Evolutionary conservation across 1,140 invertebrate species (phyloP).

Genomic region (Drosophila sucinea): DNA sequence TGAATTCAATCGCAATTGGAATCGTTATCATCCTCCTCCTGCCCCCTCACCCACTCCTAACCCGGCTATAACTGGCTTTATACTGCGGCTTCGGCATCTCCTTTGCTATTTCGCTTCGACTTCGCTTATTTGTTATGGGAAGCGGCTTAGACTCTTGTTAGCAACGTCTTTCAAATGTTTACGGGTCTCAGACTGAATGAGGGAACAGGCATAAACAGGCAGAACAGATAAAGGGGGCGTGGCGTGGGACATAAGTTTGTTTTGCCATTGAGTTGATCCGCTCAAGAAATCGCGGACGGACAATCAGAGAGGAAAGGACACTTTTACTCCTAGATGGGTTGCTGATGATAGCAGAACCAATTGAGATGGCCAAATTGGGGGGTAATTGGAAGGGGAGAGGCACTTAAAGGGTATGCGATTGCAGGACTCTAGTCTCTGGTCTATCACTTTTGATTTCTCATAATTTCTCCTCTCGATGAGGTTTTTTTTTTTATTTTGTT

Average conservation of each 20-base stretch:
- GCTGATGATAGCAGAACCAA: constrained; percentile 40
- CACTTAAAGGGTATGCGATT: constrained; percentile 20
- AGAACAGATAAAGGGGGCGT: background rate
- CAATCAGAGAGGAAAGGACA: constrained; percentile 26
- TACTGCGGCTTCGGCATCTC: constrained; percentile 53
- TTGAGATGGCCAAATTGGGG: constrained; percentile 36
- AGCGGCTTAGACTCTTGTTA: constrained; percentile 60
- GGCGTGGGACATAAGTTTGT: constrained; percentile 38
- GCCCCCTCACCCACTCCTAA: background rate
- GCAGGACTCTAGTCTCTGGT: constrained; percentile 23
- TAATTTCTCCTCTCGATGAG: constrained; percentile 39
- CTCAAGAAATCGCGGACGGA: constrained; percentile 42
- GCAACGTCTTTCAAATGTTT: constrained; percentile 56
- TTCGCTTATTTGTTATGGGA: constrained; percentile 32
- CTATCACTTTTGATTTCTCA: constrained; percentile 56
- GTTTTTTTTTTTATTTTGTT: constrained; percentile 23
- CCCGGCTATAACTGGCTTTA: constrained; percentile 48
- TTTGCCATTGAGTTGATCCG: constrained; percentile 53
- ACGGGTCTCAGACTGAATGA: constrained; percentile 34
- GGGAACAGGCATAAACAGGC: background rate
- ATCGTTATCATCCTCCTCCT: constrained; percentile 33
- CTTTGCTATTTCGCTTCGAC: constrained; percentile 10
- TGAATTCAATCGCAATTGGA: constrained; percentile 72
- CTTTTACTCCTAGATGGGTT: constrained; percentile 42
- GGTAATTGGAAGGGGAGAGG: constrained; percentile 7